phyloP scores from a whole-genome alignment of 2,113 vertebrate species.

The Oostethus manadensis region DNA sequence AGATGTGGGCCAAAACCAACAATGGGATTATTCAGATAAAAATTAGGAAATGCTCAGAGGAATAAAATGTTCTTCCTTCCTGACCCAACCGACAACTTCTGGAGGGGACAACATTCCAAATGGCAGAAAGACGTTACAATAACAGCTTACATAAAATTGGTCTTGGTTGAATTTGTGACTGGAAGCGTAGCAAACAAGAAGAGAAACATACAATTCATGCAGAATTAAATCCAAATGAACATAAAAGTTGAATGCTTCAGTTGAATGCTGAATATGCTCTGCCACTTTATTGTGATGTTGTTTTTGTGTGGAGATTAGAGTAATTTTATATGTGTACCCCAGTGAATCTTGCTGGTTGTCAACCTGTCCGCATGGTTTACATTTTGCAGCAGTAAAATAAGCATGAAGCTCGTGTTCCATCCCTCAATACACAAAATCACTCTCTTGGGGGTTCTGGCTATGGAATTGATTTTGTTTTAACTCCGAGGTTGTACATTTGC shows the following conservation, averaged over 20 bases:
- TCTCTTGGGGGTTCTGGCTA: slow-evolving; percentile 31
- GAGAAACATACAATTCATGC: slow-evolving; percentile 19
- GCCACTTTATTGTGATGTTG: slow-evolving; percentile 17
- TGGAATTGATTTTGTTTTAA: slow-evolving; percentile 65
- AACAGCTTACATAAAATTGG: slow-evolving; percentile 34
- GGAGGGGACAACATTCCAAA: slow-evolving; percentile 45
- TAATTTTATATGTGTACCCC: slow-evolving; percentile 18
- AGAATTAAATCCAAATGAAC: slow-evolving; percentile 28
- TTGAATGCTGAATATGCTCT: slow-evolving; percentile 40
- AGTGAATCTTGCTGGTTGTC: slow-evolving; percentile 27
- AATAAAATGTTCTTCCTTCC: slow-evolving; percentile 62
- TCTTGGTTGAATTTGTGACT: slow-evolving; percentile 12
- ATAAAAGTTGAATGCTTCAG: slow-evolving; percentile 34
- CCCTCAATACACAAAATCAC: slow-evolving; percentile 42
- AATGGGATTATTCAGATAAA: slow-evolving; percentile 53
- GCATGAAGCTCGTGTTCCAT: slow-evolving; percentile 35
- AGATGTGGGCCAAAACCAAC: slow-evolving; percentile 66
- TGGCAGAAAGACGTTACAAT: slow-evolving; percentile 30
- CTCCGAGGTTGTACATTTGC: slow-evolving; percentile 49
- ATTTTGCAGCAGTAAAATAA: slow-evolving; percentile 25
- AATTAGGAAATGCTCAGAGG: slow-evolving; percentile 46
- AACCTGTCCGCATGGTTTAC: slow-evolving; percentile 32
- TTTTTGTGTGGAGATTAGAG: slow-evolving; percentile 18
- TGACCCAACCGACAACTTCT: slow-evolving; percentile 48
- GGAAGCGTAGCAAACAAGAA: slow-evolving; percentile 25